Base-by-base conservation (phyloP, 2,113 vertebrate species). In the Macroglossus sobrinus region DNA sequence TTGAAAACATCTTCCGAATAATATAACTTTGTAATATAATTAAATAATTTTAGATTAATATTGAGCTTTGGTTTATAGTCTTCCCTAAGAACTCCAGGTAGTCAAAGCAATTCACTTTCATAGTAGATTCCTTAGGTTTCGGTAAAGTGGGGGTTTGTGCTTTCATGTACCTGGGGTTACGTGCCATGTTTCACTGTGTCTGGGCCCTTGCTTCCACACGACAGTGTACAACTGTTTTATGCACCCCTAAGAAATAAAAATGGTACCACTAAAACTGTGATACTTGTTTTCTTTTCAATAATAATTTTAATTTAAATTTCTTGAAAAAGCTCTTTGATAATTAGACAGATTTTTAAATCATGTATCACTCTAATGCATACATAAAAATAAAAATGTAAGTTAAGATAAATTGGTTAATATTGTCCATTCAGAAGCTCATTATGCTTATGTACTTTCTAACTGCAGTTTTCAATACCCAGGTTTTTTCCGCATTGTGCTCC, bases 1-100 rank as follows among this genome's bases (percentile, higher is more conserved):
- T 95, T 82, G 84, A 80, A 95, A 90, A 71, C n/a, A 91, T 71
- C 69, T 78, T 84, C 35, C 84, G 92, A 87, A 50, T 87, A 74
- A 86, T 61, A 55, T 76, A 82, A 75, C 9, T 81, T 91, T n/a
- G 45, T 87, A 57, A 71, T 74, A 45, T n/a, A 79, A 89, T 89
- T 81, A 79, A 82, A n/a, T 59, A 61, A 82, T 64, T 93, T 84
- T 84, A 92, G 75, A 47, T 74, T 50, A 82, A 87, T 76, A 43
- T 26, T 50, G 50, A 79, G 19, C 16, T 92, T 95, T 82, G 15
- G 79, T 50, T 86, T 95, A 50, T 28, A 53, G 50, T 47, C 69
- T 92, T 30, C 47, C 87, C 57, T 79, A 75, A 55, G 35, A 86
- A 43, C 24, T 68, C 35, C 3, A 57, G 33, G n/a, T 53, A 45